Evolutionary conservation across 2,888 invertebrate species (phyloP).

Genomic region (Ochropleura plecta): DNA sequence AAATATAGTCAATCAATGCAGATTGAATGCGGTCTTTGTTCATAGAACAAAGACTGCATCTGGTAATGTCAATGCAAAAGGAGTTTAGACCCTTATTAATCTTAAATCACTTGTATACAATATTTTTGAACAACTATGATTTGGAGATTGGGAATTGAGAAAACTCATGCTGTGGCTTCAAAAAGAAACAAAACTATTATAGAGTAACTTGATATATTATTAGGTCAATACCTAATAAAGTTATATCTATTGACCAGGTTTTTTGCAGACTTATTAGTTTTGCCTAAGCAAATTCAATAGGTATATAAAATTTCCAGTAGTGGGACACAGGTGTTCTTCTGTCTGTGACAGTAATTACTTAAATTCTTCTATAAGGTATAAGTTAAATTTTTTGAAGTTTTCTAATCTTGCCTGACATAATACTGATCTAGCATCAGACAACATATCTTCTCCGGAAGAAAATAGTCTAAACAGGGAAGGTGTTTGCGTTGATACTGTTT

Average conservation of each 20-base stretch:
- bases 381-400: neutral
- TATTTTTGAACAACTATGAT: no score
- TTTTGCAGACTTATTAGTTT: neutral
- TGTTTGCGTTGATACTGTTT: slow-evolving; percentile 5
- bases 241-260: neutral
- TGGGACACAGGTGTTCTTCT: no score
- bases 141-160: no score
- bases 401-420: neutral
- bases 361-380: neutral
- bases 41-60: no score
- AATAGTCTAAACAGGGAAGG: slow-evolving; percentile 6
- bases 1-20: no score
- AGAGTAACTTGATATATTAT: no score
- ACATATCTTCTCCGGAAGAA: slow-evolving; percentile 5
- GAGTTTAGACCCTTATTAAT: no score
- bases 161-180: neutral
- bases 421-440: slow-evolving; percentile 8
- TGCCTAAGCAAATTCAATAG: neutral
- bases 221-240: neutral
- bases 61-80: no score
- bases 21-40: no score
- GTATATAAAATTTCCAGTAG: neutral
- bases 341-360: neutral
- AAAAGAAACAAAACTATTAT: neutral
- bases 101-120: no score